Evolutionary conservation across 2,888 invertebrate genomes (phyloP).

Genomic region (Cancer borealis): DNA sequence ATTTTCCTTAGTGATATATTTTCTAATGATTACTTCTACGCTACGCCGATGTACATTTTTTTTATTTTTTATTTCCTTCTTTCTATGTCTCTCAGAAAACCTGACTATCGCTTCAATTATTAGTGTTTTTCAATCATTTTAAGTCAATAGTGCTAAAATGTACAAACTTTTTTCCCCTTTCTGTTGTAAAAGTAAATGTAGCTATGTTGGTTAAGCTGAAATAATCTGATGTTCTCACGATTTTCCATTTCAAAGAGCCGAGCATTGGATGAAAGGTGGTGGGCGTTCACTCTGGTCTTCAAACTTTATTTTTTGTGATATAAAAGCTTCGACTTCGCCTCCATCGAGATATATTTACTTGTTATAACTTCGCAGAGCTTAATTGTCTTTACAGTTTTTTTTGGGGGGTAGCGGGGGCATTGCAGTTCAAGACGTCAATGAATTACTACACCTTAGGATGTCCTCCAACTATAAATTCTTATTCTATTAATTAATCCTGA

Average conservation of each 20-base stretch:
- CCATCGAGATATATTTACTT: neutral
- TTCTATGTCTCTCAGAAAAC: neutral
- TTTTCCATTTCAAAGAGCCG: no score
- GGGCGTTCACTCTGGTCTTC: no score
- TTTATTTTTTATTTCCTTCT: neutral
- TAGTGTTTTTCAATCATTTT: no score
- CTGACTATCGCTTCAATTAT: no score
- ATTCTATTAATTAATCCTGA: neutral
- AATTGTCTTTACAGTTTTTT: neutral
- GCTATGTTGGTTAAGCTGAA: no score
- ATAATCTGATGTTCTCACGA: no score
- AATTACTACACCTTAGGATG: neutral
- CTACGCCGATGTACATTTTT: neutral
- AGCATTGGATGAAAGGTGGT: no score
- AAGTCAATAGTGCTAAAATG: no score
- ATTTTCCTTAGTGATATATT: neutral
- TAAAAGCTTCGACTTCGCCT: no score
- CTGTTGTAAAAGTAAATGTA: no score
- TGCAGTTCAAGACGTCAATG: neutral
- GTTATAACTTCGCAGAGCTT: neutral
- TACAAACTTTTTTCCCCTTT: no score
- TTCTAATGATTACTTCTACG: neutral
- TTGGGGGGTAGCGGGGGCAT: neutral
- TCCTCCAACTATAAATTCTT: neutral
- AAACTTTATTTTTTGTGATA: no score